Conservation (phyloP, 1,140 invertebrate genomes). For the Rhynchophorus ferrugineus region DNA sequence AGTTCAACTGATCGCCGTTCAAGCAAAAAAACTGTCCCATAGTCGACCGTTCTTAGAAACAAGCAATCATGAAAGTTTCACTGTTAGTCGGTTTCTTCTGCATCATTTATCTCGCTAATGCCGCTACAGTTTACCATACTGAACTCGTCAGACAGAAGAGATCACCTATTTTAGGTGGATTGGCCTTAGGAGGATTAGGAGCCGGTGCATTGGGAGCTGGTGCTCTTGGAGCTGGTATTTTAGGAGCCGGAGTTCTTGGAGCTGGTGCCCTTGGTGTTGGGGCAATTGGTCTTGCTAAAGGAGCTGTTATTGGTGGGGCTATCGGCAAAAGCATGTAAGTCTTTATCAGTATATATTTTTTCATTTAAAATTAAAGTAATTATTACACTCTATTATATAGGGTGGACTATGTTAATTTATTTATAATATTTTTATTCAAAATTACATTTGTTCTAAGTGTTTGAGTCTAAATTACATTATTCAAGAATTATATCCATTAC, state of each 20-base stretch:
- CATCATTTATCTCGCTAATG: conserved; percentile 11
- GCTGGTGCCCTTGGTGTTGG: conserved; percentile 31
- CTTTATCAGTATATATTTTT: neutral
- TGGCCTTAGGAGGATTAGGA: conserved; percentile 23
- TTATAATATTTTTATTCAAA: neutral
- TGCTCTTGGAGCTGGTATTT: conserved; percentile 32
- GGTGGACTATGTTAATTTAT: neutral
- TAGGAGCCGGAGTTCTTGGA: conserved; percentile 28
- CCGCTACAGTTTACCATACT: conserved; percentile 27
- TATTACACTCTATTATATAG: neutral
- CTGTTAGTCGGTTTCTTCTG: conserved; percentile 11
- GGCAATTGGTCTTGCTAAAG: conserved; percentile 20
- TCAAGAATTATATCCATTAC: too few species aligned
- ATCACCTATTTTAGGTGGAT: conserved; percentile 36
- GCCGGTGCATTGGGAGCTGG: conserved; percentile 23
- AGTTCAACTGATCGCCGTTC: conserved; percentile 6
- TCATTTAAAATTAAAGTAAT: neutral
- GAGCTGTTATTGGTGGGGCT: conserved; percentile 24
- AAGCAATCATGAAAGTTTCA: conserved; percentile 13
- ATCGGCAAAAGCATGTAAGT: conserved; percentile 16
- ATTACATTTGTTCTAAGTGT: too few species aligned
- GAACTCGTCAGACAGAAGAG: conserved; percentile 21
- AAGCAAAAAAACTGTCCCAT: neutral
- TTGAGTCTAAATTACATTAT: too few species aligned
- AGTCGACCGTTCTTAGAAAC: too few species aligned